Conservation (phyloP, 2,797 vertebrate species). For the Chaetodon trifasciatus region DNA sequence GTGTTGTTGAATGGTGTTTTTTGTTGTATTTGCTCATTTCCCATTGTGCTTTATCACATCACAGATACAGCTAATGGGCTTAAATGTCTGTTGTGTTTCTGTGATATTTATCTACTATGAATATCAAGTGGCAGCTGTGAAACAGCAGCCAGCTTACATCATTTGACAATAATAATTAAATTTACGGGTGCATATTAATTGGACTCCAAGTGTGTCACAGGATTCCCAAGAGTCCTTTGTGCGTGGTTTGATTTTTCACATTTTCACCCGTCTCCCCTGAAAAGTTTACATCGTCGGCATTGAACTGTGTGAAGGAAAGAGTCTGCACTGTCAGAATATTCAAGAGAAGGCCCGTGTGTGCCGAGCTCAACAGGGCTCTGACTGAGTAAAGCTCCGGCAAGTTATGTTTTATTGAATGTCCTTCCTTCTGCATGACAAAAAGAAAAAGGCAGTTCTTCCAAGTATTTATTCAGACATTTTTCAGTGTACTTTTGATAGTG, state of each 20-base stretch:
- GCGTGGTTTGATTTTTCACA: conserved; percentile 8
- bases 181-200: conserved; percentile 43
- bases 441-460: not conserved
- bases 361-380: not conserved
- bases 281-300: conserved; percentile 6
- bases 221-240: conserved; percentile 24
- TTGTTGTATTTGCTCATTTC: conserved; percentile 29
- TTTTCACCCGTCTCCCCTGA: not conserved
- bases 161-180: conserved; percentile 32
- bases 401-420: not conserved
- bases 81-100: conserved; percentile 24
- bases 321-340: not conserved
- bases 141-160: conserved; percentile 32
- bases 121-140: conserved; percentile 42
- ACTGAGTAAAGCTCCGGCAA: not conserved
- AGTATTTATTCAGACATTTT: not conserved
- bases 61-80: conserved; percentile 16
- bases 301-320: conserved; percentile 23
- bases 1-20: not conserved
- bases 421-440: not conserved
- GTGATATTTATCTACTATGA: conserved; percentile 22
- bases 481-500: not conserved
- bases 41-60: conserved; percentile 25
- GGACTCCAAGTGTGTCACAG: conserved; percentile 12
- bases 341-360: not conserved